These are phyloP conservation scores for Epinephelus cyanopodus DNA, from an alignment of 2,113 vertebrate genomes.

Conservation along the genomic window DNA sequence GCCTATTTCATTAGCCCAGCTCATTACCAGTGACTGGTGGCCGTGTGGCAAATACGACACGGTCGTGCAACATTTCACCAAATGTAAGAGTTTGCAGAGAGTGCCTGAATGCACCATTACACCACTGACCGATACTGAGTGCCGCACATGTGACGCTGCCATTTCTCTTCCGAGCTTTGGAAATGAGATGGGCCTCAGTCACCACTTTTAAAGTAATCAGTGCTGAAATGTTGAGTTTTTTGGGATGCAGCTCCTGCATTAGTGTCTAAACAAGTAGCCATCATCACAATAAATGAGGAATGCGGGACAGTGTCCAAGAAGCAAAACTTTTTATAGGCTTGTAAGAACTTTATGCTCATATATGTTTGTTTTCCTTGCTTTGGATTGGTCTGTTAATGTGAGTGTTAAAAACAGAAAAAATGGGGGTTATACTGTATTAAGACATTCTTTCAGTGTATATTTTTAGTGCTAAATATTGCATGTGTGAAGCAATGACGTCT, in stretches of 20 bases:
- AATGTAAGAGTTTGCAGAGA: neutral
- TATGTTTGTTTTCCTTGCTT: neutral
- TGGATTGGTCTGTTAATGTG: neutral
- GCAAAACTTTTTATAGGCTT: neutral
- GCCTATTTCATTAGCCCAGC: neutral
- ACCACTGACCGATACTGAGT: neutral
- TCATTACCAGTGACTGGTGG: conserved; percentile 9
- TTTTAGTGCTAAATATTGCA: neutral
- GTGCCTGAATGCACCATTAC: conserved; percentile 20
- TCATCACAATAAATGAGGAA: neutral
- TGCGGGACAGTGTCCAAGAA: neutral
- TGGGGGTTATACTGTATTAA: neutral
- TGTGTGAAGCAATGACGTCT: neutral
- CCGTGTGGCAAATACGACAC: neutral
- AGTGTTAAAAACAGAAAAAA: neutral
- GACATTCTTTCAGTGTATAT: neutral
- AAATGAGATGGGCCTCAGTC: neutral
- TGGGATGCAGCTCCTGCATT: neutral
- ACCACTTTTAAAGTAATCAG: neutral
- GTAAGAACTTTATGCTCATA: neutral
- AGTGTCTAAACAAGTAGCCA: neutral
- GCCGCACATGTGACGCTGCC: neutral
- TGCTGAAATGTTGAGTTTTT: neutral
- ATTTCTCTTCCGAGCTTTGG: neutral
- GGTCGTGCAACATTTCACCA: neutral